Base-by-base conservation (phyloP, 1,140 invertebrate species). In the Psix sp. region DNA sequence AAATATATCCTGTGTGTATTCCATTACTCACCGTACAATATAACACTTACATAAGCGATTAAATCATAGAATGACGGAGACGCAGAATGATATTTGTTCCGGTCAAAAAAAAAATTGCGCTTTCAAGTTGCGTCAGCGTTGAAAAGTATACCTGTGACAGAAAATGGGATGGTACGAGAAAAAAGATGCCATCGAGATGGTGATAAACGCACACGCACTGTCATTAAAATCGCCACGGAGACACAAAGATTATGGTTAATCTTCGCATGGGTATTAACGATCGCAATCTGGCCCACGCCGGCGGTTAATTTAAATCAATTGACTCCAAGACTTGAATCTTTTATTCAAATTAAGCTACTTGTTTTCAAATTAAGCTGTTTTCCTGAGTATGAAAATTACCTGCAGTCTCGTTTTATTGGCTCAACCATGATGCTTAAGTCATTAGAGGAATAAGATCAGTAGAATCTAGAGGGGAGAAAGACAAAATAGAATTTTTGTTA, bases 281-380 rank as follows among this genome's bases (percentile, higher is more conserved):
- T 48, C 51, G 33, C 49, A 17, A 56, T 49, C 62, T 66, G 43
- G 51, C 20, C 51, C 63, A 43, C 14, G 29, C 42, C 15, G 39
- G 6, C 15, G 24, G 18, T 59, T 38, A 36, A 68, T 68, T 68
- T 59, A 59, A 68, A 68, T 68, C 45, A 68, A 59, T 68, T 26
- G 13, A 21, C 43, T 42, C 31, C 31, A 14, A n/a, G 16, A 48
- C 24, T 70, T 60, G 49, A 67, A 67, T 67, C 36, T 38, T 18
- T 57, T 21, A 57, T 49, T 48, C 13, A 67, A 57, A 67, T 67
- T 49, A 42, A 11, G 43, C 36, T 57, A 42, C 24, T 67, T 46
- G 42, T 39, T 56, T 39, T 9, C 26, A 52, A 33, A 65, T 65
- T 65, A 65, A 67, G 52, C 43, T 49, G 42, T 57, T 57, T 67